These are phyloP conservation scores for Merluccius polli DNA, from an alignment of 2,797 vertebrate species.

Conservation along the genomic window DNA sequence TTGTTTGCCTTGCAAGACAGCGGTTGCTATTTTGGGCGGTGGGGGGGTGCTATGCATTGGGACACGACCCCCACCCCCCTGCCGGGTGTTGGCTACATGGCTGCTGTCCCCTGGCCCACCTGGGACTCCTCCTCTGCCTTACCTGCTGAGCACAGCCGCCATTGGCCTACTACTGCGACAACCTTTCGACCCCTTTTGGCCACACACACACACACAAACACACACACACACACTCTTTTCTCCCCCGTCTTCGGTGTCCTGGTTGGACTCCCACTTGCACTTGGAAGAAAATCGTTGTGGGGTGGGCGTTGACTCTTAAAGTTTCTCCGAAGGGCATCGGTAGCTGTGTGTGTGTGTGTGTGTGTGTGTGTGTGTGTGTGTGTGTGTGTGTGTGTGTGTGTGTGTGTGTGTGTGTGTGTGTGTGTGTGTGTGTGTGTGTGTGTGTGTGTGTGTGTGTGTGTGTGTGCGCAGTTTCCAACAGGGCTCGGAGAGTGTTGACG, in stretches of 20 bases:
- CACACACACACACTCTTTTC: neutral
- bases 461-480: neutral
- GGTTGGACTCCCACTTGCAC: neutral
- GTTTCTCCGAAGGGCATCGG: too few relatives aligned
- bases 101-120: constrained; percentile 51
- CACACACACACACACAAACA: constrained; percentile 3
- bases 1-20: too few relatives aligned
- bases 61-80: neutral
- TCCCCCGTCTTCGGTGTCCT: neutral
- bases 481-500: neutral
- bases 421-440: neutral
- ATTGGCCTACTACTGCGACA: constrained; percentile 56
- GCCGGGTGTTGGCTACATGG: neutral
- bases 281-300: too few relatives aligned
- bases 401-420: neutral
- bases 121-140: constrained; percentile 44
- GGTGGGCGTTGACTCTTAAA: neutral
- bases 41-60: neutral
- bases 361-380: too few relatives aligned
- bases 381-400: too few relatives aligned
- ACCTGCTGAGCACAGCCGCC: constrained; percentile 67
- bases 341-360: too few relatives aligned
- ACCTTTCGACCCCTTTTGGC: neutral
- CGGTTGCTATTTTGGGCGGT: neutral
- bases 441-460: too few relatives aligned